Base-by-base conservation (phyloP, 2,797 vertebrate species). In the Glyptemys insculpta region DNA sequence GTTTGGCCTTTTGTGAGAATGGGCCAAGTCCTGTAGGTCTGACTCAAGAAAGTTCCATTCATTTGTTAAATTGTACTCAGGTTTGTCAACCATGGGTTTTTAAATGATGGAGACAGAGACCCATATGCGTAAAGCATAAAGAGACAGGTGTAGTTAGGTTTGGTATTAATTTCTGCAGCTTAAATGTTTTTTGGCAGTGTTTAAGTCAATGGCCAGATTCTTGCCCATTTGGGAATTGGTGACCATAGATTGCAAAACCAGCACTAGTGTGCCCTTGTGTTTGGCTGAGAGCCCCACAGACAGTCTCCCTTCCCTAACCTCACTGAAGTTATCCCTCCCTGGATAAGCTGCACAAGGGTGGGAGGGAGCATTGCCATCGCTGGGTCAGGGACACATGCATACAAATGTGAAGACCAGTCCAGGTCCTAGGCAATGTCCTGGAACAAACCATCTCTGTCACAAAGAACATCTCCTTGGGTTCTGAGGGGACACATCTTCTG, bases 401-500 rank as follows among this genome's bases (percentile, higher is more conserved):
- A 76, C 41, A 29, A 18, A 27, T 76, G 10, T 41, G 21, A 21
- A 72, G 4, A 72, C 37, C 68, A 23, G 19, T 25, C n/a, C 68
- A 44, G 37, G 25, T 15, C 72, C 41, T 44, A 44, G 37, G 72
- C 12, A 11, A 12, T 47, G 7, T 76, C 41, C 41, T 44, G 23
- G n/a, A 44, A 41, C 41, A 29, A 25, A 25, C 44, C 27, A 47
- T 47, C 41, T 47, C 72, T 47, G 25, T 29, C 72, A 44, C 4
- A 4, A 47, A 76, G 74, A 27, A 47, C 12, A 2, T 44, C 41
- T 81, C n/a, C 19, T 9, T n/a, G n/a, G n/a, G 65, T 16, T 34
- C 29, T 34, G 29, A 34, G 59, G 1, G 25, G 72, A 23, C 12
- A 14, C 18, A 19, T 7, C 0, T 0, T 8, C 53, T 81, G 49